phyloP scores from a whole-genome alignment of 2,797 vertebrate species.

The Hozukius guyotensis region DNA sequence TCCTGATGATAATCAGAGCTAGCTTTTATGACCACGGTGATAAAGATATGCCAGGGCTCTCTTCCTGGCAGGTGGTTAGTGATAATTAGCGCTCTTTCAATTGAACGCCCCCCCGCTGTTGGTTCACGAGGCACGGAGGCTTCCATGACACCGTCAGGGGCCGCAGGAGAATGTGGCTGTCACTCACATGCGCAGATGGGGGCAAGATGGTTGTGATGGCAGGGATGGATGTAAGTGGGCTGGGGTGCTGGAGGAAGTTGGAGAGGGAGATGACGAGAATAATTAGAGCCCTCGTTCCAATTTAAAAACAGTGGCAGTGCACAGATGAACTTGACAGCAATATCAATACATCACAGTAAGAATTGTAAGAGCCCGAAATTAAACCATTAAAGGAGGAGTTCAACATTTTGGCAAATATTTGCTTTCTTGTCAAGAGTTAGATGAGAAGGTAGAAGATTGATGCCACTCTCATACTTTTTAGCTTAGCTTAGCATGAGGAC shows the following conservation, averaged over 20 bases:
- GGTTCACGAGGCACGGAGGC: slow-evolving; percentile 68
- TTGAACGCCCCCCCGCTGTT: slow-evolving; percentile 60
- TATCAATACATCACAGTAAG: not conserved
- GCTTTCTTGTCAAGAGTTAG: not conserved
- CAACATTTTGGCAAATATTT: not conserved
- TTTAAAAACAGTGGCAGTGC: not conserved
- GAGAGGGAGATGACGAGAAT: slow-evolving; percentile 11
- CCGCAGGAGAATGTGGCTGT: slow-evolving; percentile 56
- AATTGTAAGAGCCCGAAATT: not conserved
- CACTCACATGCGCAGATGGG: slow-evolving; percentile 52
- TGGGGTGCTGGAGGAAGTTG: slow-evolving; percentile 6
- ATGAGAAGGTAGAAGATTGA: not conserved
- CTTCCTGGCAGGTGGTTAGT: slow-evolving; percentile 67
- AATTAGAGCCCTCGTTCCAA: slow-evolving; percentile 20
- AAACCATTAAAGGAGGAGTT: not conserved
- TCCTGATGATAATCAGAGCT: slow-evolving; percentile 61
- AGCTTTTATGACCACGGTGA: slow-evolving; percentile 59
- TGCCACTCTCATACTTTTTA: not conserved
- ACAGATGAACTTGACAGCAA: slow-evolving; percentile 36
- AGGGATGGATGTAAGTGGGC: slow-evolving; percentile 29
- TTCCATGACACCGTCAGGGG: slow-evolving; percentile 52
- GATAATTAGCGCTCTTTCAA: slow-evolving; percentile 74
- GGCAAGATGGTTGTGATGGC: slow-evolving; percentile 40
- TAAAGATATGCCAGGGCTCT: slow-evolving; percentile 60
- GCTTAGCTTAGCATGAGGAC: not conserved